These are phyloP conservation scores for Pyrocephalus nanus DNA, from an alignment of 2,797 vertebrate genomes.

Conservation along the genomic window DNA sequence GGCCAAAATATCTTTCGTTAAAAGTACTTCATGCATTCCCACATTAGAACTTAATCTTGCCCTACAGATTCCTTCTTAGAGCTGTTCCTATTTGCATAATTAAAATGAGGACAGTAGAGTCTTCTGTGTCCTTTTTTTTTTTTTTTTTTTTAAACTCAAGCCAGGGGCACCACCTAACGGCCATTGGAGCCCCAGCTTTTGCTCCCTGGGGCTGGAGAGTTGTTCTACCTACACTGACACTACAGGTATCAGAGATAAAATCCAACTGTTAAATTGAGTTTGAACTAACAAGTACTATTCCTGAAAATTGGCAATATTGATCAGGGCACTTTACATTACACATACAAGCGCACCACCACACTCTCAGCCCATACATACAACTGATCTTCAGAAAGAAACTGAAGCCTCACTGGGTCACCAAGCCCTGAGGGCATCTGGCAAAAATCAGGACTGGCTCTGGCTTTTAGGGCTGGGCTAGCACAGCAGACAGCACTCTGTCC, in stretches of 20 bases:
- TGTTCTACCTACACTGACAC: not conserved
- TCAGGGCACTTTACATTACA: not conserved
- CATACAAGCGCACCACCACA: fast-evolving
- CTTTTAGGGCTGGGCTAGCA: not conserved
- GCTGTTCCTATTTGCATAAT: not conserved
- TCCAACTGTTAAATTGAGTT: not conserved
- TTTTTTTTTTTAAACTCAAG: not conserved
- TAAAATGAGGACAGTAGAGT: not conserved
- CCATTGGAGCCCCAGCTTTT: not conserved
- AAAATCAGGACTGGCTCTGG: not conserved
- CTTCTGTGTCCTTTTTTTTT: not conserved
- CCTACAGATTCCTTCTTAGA: not conserved
- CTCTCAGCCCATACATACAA: not conserved
- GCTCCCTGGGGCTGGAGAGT: not conserved
- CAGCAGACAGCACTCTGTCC: not conserved
- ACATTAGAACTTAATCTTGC: not conserved
- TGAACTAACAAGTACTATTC: not conserved
- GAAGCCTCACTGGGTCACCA: not conserved
- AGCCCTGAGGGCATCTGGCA: not conserved
- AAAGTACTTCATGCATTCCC: not conserved
- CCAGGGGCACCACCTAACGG: slow-evolving; percentile 67
- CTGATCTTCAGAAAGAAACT: not conserved
- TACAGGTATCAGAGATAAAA: not conserved
- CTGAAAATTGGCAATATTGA: not conserved
- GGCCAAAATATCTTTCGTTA: not conserved